Evolutionary conservation across 2,113 vertebrate genomes (phyloP).

Genomic region (Syrrhaptes paradoxus): DNA sequence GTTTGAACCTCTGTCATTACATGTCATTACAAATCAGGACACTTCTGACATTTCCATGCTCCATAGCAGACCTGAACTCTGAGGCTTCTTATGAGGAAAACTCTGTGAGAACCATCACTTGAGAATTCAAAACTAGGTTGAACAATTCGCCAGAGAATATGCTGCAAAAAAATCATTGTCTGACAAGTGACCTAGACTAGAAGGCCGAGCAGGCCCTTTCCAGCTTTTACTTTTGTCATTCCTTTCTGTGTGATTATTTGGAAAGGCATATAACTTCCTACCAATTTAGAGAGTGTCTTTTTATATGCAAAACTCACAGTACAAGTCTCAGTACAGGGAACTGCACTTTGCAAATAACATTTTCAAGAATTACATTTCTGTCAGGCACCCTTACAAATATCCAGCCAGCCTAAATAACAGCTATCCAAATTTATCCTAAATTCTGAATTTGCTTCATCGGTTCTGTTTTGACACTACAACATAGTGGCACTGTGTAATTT

Average conservation of each 20-base stretch:
- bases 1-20: neutral
- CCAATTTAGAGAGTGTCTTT: neutral
- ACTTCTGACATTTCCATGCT: neutral
- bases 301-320: slow-evolving; percentile 21
- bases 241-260: neutral
- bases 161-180: neutral
- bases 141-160: neutral
- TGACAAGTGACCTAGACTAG: neutral
- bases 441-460: neutral
- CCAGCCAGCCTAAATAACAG: slow-evolving; percentile 6
- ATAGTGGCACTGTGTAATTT: slow-evolving; percentile 44
- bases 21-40: neutral
- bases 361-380: slow-evolving; percentile 50
- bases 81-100: neutral
- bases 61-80: neutral
- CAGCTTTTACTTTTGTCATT: neutral
- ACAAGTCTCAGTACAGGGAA: neutral
- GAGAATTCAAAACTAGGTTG: slow-evolving; percentile 3
- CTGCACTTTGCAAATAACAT: slow-evolving; percentile 41
- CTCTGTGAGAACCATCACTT: neutral
- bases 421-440: slow-evolving; percentile 2
- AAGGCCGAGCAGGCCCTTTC: neutral
- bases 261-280: neutral
- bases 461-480: slow-evolving; percentile 44
- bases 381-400: neutral